phyloP scores from a whole-genome alignment of 2,113 vertebrate genomes.

The Abramis brama region DNA sequence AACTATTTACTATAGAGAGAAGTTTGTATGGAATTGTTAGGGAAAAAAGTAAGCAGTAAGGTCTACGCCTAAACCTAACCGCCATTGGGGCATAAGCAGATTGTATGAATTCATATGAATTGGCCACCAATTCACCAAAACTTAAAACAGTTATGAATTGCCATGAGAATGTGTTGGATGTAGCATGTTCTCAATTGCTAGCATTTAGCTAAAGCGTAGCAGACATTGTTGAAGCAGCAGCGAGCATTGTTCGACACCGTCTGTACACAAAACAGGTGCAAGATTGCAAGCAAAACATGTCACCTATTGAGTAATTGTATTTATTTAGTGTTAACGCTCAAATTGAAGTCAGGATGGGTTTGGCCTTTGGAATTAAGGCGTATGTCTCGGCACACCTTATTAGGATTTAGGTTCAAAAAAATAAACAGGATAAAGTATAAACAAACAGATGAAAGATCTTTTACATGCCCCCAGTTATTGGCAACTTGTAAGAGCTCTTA shows the following conservation, averaged over 20 bases:
- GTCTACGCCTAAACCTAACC: too few species aligned
- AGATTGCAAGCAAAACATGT: slow-evolving; percentile 2
- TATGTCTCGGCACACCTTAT: slow-evolving; percentile 17
- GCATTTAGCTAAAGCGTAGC: background rate
- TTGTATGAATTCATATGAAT: too few species aligned
- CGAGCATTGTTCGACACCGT: background rate
- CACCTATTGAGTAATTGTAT: background rate
- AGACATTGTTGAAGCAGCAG: background rate
- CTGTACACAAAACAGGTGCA: background rate
- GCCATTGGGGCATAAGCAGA: too few species aligned
- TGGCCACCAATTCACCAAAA: background rate
- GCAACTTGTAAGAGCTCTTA: background rate
- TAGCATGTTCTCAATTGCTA: background rate
- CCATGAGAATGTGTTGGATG: background rate
- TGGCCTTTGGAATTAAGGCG: background rate
- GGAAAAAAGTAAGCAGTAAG: too few species aligned
- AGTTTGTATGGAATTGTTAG: too few species aligned
- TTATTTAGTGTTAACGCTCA: slow-evolving; percentile 4
- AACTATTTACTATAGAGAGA: too few species aligned
- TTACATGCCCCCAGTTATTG: background rate
- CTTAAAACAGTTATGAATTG: background rate
- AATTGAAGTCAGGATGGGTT: background rate
- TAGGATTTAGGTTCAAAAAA: slow-evolving; percentile 11
- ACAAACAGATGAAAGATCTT: slow-evolving; percentile 17
- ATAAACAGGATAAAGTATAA: background rate